phyloP scores from a whole-genome alignment of 2,113 vertebrate species.

The Ellobius talpinus region DNA sequence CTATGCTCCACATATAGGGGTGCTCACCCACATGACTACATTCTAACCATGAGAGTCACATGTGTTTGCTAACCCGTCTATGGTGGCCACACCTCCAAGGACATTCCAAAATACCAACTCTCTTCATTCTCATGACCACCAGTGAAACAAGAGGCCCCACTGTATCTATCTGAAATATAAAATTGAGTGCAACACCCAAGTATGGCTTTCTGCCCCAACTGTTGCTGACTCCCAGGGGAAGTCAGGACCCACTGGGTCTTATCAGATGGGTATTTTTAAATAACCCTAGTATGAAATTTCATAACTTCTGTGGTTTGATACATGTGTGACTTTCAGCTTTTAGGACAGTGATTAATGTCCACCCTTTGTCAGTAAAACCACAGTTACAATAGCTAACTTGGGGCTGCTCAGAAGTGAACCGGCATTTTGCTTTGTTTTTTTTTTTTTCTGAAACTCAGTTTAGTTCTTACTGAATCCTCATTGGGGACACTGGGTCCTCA shows the following conservation, averaged over 20 bases:
- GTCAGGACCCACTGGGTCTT: too few relatives aligned
- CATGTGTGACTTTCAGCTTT: rapidly evolving
- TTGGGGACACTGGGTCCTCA: background rate
- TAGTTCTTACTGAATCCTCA: background rate
- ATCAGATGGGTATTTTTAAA: background rate
- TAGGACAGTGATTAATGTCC: rapidly evolving
- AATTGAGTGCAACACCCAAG: background rate
- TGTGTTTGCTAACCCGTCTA: background rate
- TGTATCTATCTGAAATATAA: background rate
- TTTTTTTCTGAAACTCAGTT: background rate
- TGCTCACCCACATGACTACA: too few relatives aligned
- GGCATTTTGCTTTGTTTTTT: background rate
- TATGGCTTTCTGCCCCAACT: rapidly evolving
- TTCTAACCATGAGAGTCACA: background rate
- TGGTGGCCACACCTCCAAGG: background rate
- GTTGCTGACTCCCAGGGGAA: background rate
- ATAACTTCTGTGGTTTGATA: background rate
- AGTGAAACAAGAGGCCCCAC: background rate
- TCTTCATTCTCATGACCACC: background rate
- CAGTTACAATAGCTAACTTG: rapidly evolving
- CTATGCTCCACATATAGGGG: background rate
- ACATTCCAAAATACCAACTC: background rate
- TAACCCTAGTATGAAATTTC: rapidly evolving
- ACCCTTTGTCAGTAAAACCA: too few relatives aligned
- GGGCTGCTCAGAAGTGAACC: background rate